Conservation (phyloP, 2,888 invertebrate genomes). For the Sesia apiformis region DNA sequence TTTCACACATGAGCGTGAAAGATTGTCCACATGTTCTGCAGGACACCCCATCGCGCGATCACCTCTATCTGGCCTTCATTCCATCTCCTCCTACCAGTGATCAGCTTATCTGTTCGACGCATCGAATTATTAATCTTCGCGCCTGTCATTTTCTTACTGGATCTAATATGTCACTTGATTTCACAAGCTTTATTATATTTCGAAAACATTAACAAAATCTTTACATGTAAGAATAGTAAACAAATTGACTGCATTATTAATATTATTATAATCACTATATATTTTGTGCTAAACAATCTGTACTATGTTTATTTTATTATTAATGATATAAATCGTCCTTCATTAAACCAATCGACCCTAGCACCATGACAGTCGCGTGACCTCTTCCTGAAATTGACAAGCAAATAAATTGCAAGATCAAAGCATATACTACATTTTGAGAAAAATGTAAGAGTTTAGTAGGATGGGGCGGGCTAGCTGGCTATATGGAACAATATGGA, state of each 20-base stretch:
- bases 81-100: conserved; percentile 24
- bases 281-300: too few relatives aligned
- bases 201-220: too few relatives aligned
- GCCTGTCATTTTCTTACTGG: conserved; percentile 53
- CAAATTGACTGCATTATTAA: too few relatives aligned
- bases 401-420: conserved; percentile 67
- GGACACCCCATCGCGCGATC: conserved; percentile 40
- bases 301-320: too few relatives aligned
- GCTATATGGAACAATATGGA: conserved; percentile 31
- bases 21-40: conserved; percentile 71
- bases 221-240: too few relatives aligned
- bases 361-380: conserved; percentile 47
- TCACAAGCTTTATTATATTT: conserved; percentile 4
- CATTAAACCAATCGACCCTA: conserved; percentile 13
- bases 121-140: conserved; percentile 35
- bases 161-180: conserved; percentile 49
- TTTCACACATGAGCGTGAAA: conserved; percentile 72
- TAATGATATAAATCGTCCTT: too few relatives aligned
- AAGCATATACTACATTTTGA: conserved; percentile 50
- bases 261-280: too few relatives aligned
- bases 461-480: conserved; percentile 33
- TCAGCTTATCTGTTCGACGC: conserved; percentile 51
- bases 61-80: conserved; percentile 23
- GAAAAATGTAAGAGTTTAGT: conserved; percentile 35
- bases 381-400: conserved; percentile 69